A percentile compares a stretch with the other conserved stretches of the same genome.
These are phyloP conservation scores for Tonatia bakeri DNA, from an alignment of 2,113 vertebrate genomes.

Conservation along the genomic window DNA sequence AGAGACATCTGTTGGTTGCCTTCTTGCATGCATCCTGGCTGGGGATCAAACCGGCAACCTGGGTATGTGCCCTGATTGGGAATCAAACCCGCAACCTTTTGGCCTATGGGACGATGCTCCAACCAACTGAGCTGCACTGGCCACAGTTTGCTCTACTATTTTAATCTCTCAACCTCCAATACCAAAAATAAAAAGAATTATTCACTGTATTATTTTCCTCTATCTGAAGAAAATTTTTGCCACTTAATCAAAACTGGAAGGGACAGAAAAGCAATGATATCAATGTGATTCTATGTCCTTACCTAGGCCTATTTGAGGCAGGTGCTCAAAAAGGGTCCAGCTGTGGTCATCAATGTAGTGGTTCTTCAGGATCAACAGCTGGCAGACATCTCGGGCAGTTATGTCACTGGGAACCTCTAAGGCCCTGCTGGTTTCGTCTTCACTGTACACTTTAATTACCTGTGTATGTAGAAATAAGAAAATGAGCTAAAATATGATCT, in stretches of 20 bases:
- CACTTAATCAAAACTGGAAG: not conserved
- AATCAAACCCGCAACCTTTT: too few relatives aligned
- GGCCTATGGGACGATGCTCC: too few relatives aligned
- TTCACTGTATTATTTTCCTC: not conserved
- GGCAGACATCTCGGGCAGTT: constrained; percentile 93
- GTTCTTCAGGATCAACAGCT: constrained; percentile 94
- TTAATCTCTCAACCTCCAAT: not conserved
- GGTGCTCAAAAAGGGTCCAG: constrained; percentile 96
- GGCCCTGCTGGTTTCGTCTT: constrained; percentile 94
- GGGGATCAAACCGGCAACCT: too few relatives aligned
- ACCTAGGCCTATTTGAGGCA: constrained; percentile 79
- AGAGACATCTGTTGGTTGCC: too few relatives aligned
- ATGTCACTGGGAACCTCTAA: constrained; percentile 94
- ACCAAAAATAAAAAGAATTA: not conserved
- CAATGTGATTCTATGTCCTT: constrained; percentile 60
- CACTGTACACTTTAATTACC: constrained; percentile 97
- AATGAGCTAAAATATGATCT: constrained; percentile 48
- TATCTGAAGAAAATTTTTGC: not conserved
- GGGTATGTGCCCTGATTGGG: too few relatives aligned
- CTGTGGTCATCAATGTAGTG: constrained; percentile 94
- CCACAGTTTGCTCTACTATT: not conserved
- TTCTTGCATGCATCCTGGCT: too few relatives aligned
- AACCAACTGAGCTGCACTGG: too few relatives aligned
- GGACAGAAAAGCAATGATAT: not conserved
- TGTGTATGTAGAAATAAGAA: constrained; percentile 85